A percentile compares a stretch with the other conserved stretches of the same genome.
phyloP scores from a whole-genome alignment of 2,113 vertebrate genomes.

The Pitta sordida region DNA sequence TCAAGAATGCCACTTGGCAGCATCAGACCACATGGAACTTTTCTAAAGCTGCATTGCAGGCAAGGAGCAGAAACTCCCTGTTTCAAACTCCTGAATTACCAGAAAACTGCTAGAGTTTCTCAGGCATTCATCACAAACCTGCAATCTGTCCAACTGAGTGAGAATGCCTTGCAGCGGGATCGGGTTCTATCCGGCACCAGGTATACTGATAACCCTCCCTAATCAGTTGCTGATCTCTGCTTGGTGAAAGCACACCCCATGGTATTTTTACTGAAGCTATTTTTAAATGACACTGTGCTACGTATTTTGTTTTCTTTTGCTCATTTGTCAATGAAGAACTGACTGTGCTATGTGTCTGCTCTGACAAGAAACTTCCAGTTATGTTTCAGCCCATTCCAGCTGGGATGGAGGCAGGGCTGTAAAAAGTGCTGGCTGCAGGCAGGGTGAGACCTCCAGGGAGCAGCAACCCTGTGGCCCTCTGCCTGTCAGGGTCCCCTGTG shows the following conservation, averaged over 20 bases:
- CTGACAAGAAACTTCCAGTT: conserved; percentile 30
- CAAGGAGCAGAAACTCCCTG: neutral
- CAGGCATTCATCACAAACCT: neutral
- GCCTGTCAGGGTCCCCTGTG: neutral
- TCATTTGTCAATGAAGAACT: conserved; percentile 3
- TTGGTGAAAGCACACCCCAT: neutral
- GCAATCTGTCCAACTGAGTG: fast-evolving
- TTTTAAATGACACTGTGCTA: conserved; percentile 42
- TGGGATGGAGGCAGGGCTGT: conserved; percentile 2
- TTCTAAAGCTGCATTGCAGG: neutral
- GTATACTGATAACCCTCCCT: neutral
- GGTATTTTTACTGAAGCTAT: conserved; percentile 1
- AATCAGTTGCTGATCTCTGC: neutral
- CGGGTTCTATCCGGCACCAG: neutral
- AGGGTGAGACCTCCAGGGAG: neutral
- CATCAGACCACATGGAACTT: neutral
- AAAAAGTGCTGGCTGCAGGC: neutral
- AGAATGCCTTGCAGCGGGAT: neutral
- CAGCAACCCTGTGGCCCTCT: neutral
- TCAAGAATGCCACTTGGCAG: neutral
- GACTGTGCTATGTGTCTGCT: neutral
- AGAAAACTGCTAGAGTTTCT: conserved; percentile 23
- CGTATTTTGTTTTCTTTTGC: conserved; percentile 21
- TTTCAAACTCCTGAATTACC: neutral
- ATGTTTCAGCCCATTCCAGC: conserved; percentile 15